Percentiles rank a stretch among this genome's conserved stretches.
Evolutionary conservation across 2,797 vertebrate species (phyloP).

Genomic region (Pteropus rufus): DNA sequence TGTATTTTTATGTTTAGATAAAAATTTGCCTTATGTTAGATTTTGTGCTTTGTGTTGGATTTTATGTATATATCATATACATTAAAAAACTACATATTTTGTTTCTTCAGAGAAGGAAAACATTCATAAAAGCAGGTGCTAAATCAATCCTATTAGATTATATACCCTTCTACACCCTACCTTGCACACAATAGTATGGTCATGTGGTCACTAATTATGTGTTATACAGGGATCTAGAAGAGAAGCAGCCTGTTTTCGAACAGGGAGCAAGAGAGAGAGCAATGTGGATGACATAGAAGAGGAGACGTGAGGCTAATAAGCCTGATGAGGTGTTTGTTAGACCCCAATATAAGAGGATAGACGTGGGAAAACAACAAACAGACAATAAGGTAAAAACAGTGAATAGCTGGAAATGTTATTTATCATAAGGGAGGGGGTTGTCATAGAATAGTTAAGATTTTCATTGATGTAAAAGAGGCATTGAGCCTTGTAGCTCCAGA

Average conservation of each 20-base stretch:
- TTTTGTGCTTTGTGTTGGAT: neutral
- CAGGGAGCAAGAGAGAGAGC: neutral
- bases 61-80: neutral
- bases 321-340: neutral
- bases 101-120: neutral
- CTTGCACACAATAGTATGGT: neutral
- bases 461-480: neutral
- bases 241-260: neutral
- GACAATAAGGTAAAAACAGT: neutral
- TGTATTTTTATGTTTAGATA: neutral
- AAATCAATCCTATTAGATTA: neutral
- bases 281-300: neutral
- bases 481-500: neutral
- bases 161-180: neutral
- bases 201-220: neutral
- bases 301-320: neutral
- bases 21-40: neutral
- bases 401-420: neutral
- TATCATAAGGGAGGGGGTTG: neutral
- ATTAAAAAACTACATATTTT: neutral
- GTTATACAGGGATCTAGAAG: neutral
- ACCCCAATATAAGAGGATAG: neutral
- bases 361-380: neutral
- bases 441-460: neutral
- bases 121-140: neutral